These are phyloP conservation scores for Balearica regulorum DNA, from an alignment of 2,797 vertebrate genomes.

Conservation along the genomic window DNA sequence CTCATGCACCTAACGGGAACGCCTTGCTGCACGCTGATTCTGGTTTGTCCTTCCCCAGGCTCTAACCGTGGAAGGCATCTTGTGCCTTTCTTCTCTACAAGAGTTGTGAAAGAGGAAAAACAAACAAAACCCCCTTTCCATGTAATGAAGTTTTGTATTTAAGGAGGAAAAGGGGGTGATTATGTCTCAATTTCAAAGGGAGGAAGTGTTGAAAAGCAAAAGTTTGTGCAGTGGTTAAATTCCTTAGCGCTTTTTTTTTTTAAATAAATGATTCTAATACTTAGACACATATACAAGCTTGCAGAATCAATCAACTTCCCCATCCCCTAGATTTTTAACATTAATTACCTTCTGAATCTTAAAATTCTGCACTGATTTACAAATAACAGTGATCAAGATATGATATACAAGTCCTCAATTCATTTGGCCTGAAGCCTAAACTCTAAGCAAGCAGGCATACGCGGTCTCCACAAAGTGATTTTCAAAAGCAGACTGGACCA, in stretches of 20 bases:
- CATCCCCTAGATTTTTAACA: not conserved
- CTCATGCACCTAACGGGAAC: not conserved
- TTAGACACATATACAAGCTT: not conserved
- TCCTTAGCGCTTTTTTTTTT: not conserved
- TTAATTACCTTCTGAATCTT: not conserved
- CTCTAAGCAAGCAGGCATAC: not conserved
- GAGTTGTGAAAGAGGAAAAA: not conserved
- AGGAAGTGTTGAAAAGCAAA: not conserved
- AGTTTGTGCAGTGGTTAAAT: not conserved
- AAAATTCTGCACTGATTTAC: not conserved
- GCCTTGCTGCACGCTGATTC: not conserved
- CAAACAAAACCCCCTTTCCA: not conserved
- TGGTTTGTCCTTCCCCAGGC: not conserved
- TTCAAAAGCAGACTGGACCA: not conserved
- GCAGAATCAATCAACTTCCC: not conserved
- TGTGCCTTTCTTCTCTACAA: not conserved
- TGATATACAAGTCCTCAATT: not conserved
- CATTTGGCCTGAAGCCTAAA: not conserved
- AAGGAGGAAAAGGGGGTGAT: not conserved
- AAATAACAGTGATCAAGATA: not conserved
- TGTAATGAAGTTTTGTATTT: not conserved
- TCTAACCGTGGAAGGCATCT: not conserved
- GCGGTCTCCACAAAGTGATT: not conserved
- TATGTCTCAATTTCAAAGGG: not conserved
- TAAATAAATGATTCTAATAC: not conserved